A percentile compares a stretch with the other conserved stretches of the same genome.
phyloP scores from a whole-genome alignment of 2,113 vertebrate species.

The Nesogale talazaci region DNA sequence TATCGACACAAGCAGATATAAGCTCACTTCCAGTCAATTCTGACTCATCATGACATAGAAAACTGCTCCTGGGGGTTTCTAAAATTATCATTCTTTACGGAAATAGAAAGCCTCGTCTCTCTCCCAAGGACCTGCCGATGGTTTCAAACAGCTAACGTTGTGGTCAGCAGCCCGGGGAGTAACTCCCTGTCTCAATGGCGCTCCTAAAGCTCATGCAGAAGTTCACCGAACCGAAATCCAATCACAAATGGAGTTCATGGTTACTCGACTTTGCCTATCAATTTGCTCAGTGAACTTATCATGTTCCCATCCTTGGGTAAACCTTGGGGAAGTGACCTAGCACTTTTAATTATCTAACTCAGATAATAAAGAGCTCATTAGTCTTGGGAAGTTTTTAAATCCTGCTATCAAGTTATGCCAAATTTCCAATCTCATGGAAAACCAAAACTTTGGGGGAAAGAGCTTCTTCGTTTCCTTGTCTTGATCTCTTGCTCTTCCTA shows the following conservation, averaged over 20 bases:
- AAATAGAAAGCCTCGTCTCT: too few relatives aligned
- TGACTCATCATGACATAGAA: too few relatives aligned
- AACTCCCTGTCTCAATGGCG: too few relatives aligned
- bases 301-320: neutral
- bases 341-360: neutral
- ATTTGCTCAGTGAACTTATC: conserved; percentile 1
- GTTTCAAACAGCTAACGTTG: too few relatives aligned
- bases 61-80: too few relatives aligned
- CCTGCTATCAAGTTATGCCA: neutral
- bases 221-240: neutral
- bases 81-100: too few relatives aligned
- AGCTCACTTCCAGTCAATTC: neutral
- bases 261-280: neutral
- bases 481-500: conserved; percentile 29
- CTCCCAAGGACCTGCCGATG: too few relatives aligned
- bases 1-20: conserved; percentile 9
- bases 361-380: neutral
- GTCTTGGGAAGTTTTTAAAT: neutral
- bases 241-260: neutral
- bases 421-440: conserved; percentile 24
- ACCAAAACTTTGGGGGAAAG: conserved; percentile 11
- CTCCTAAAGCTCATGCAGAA: neutral
- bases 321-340: neutral
- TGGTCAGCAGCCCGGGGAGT: too few relatives aligned
- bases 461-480: neutral